phyloP scores from a whole-genome alignment of 2,888 invertebrate species.

The Pammene fasciana region DNA sequence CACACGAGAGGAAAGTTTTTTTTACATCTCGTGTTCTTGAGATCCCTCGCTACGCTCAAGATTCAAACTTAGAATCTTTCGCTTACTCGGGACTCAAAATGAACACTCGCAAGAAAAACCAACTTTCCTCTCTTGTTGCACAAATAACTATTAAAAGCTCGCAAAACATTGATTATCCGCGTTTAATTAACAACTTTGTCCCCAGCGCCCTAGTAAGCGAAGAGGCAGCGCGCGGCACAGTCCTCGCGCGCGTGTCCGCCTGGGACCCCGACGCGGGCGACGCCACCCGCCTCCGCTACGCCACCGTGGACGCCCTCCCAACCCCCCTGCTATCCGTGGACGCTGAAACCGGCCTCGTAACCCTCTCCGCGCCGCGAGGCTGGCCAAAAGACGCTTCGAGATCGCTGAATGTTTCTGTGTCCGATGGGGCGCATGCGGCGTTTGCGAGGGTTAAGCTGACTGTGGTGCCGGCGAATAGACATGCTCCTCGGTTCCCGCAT shows the following conservation, averaged over 20 bases:
- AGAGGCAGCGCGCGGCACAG: conserved; percentile 92
- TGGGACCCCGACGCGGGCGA: conserved; percentile 94
- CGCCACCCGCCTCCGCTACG: conserved; percentile 88
- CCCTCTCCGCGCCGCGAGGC: conserved; percentile 87
- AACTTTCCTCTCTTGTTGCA: no score
- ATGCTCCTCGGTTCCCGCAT: conserved; percentile 91
- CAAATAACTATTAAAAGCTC: no score
- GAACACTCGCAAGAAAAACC: no score
- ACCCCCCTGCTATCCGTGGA: conserved; percentile 53
- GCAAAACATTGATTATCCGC: no score
- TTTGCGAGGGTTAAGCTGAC: conserved; percentile 92
- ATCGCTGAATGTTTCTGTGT: conserved; percentile 94
- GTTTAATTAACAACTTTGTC: no score
- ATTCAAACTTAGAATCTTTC: no score
- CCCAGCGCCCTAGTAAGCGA: conserved; percentile 88
- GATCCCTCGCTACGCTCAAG: no score
- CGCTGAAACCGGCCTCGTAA: conserved; percentile 82
- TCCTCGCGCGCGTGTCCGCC: conserved; percentile 93
- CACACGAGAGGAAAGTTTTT: no score
- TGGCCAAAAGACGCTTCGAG: conserved; percentile 83
- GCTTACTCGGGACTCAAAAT: no score
- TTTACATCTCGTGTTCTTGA: no score
- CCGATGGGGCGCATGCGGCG: conserved; percentile 97
- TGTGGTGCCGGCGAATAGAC: conserved; percentile 89
- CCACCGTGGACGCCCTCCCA: conserved; percentile 84